Evolutionary conservation across 2,888 invertebrate genomes (phyloP).

Genomic region (Rhagonycha lutea): DNA sequence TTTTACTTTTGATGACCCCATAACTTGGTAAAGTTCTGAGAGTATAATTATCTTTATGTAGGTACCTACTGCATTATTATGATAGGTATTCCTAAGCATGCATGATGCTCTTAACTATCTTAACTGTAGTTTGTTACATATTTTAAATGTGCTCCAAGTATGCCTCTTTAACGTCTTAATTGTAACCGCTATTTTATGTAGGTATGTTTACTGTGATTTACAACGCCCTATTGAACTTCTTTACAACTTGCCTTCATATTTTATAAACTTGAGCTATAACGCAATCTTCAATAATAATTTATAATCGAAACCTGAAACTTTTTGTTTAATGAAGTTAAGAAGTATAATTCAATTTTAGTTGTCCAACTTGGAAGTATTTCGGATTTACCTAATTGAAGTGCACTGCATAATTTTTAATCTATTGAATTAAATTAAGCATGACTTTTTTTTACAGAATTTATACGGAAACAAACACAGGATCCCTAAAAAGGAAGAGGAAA

Average conservation of each 20-base stretch:
- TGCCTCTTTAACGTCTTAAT: background rate
- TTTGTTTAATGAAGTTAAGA: background rate
- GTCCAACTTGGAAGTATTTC: background rate
- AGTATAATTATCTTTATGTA: background rate
- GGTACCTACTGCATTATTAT: background rate
- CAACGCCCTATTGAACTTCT: background rate
- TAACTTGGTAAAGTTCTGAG: background rate
- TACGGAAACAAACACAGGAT: conserved; percentile 70
- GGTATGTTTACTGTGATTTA: background rate
- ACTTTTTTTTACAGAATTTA: conserved; percentile 67
- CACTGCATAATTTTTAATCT: background rate
- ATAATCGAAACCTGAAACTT: background rate
- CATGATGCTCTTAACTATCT: background rate
- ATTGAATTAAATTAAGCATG: background rate
- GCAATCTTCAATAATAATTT: background rate
- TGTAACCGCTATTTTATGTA: background rate
- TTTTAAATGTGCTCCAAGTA: conserved; percentile 1
- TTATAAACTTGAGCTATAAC: background rate
- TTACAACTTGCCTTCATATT: background rate
- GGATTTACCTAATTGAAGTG: background rate
- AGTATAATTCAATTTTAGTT: background rate
- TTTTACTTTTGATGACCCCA: background rate
- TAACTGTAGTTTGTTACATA: conserved; percentile 2
- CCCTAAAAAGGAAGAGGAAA: conserved; percentile 67
- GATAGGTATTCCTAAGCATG: conserved; percentile 1